Base-by-base conservation (phyloP, 2,888 invertebrate genomes). In the Ariolimax columbianus region DNA sequence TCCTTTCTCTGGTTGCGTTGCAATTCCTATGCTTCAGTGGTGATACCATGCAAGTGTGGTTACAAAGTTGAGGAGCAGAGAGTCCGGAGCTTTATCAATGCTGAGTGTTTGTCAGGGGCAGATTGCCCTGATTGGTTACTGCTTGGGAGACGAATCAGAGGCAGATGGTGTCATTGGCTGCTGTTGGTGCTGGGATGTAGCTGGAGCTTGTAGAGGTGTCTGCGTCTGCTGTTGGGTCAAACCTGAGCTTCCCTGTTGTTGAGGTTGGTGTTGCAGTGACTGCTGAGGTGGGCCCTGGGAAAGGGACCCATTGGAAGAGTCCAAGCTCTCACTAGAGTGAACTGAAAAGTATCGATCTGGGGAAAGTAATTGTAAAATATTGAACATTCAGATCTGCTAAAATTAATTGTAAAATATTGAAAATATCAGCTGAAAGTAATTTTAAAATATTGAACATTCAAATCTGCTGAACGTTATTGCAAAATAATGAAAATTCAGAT, bases 281-380 rank as follows among this genome's bases (percentile, higher is more conserved):
- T 80, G 85, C 23, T 78, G 55, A 38, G 77, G 83, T 23, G 83
- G 66, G 63, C 77, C 83, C 33, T 83, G 83, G 30, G 77, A 79
- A 14, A 79, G 79, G 26, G 79, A 47, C 30, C 85, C 85, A 66
- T 81, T 85, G 33, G 85, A 85, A 33, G 86, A 85, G 43, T 87
- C 87, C 77, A 87, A 68, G 23, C 86, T 84, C 73, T 87, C 87
- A 63, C 70, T 81, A 33, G 83, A 86, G 70, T 87, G 87, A 84
- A 87, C 86, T 19, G 86, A 83, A 81, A 87, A 87, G 73, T 85
- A 87, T n/a, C 87, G 87, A 30, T 87, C 87, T 87, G 87, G 0
- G 9, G 23, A 75, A 33, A 51, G 33, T 6, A 51, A 51, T 43
- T 33, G 33, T 55, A 19, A 14, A 55, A 23, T 19, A 23, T 55